These are phyloP conservation scores for Orientallactaga sibirica DNA, from an alignment of 2,797 vertebrate species.

Conservation along the genomic window DNA sequence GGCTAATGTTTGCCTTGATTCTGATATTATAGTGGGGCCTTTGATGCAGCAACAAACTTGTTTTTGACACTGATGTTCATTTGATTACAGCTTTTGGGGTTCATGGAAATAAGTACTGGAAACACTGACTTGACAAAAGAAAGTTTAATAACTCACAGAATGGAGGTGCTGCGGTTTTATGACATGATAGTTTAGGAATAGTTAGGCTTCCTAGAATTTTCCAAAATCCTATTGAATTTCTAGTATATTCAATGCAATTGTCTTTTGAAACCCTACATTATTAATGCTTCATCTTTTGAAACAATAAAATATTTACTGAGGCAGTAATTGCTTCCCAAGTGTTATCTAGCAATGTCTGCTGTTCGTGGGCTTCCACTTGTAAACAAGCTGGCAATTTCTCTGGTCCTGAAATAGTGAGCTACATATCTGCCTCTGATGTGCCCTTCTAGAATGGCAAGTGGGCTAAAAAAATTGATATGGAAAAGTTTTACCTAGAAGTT, in stretches of 20 bases:
- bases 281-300: not conserved
- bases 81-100: conserved; percentile 33
- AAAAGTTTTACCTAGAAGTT: conserved; percentile 26
- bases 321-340: not conserved
- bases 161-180: not conserved
- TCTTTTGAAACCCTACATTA: not conserved
- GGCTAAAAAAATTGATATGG: conserved; percentile 30
- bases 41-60: not conserved
- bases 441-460: not conserved
- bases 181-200: not conserved
- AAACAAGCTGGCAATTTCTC: not conserved
- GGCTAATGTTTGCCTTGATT: conserved; percentile 27
- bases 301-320: not conserved
- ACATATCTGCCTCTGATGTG: not conserved
- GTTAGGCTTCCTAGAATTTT: conserved; percentile 6
- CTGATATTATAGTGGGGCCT: conserved; percentile 29
- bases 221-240: not conserved
- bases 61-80: not conserved
- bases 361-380: not conserved
- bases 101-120: not conserved
- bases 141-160: not conserved
- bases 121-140: conserved; percentile 39
- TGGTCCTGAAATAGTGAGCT: not conserved
- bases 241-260: not conserved
- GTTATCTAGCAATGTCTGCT: not conserved